phyloP scores from a whole-genome alignment of 2,888 invertebrate genomes.

The Eupithecia vulgata region DNA sequence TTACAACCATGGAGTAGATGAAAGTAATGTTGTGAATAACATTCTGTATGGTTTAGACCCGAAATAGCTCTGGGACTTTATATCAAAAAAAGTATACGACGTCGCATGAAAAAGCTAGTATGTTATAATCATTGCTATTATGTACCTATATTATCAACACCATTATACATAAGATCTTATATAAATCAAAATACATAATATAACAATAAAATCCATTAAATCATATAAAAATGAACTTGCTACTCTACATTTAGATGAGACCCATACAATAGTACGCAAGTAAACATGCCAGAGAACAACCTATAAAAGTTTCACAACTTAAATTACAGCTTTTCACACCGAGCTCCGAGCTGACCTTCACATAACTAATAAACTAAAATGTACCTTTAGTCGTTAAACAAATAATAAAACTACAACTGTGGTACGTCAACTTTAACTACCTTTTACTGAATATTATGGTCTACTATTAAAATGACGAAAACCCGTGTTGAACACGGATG shows the following conservation, averaged over 20 bases:
- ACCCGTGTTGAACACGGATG: not conserved
- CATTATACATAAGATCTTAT: no score
- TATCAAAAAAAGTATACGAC: no score
- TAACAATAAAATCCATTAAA: no score
- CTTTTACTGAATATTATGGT: not conserved
- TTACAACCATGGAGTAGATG: no score
- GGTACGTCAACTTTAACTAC: not conserved
- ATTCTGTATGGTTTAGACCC: no score
- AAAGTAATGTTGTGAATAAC: no score
- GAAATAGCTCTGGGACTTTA: no score
- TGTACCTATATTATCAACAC: no score
- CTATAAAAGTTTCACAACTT: not conserved
- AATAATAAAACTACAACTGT: not conserved
- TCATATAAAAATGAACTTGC: no score
- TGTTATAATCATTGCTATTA: no score
- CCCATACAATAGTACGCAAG: not conserved
- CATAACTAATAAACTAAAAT: not conserved
- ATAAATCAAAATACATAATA: no score
- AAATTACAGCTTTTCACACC: not conserved
- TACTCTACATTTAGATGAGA: not conserved
- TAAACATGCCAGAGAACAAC: not conserved
- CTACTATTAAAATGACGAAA: not conserved
- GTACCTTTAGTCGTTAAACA: not conserved
- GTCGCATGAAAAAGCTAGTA: no score
- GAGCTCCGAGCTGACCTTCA: not conserved